Conservation (phyloP, 2,797 vertebrate species). For the Acanthurus lineatus region DNA sequence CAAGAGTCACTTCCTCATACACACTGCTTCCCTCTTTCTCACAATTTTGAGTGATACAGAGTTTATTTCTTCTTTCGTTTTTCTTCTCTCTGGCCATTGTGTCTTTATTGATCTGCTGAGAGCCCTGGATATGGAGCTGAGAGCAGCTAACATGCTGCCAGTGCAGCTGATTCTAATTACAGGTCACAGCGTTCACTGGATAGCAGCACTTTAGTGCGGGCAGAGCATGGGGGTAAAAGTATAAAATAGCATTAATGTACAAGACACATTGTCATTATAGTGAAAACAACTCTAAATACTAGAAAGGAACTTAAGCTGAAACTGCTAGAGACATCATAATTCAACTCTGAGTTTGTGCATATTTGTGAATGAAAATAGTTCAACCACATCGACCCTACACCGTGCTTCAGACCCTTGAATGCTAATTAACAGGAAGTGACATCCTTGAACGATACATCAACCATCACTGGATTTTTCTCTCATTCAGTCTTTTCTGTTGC, state of each 20-base stretch:
- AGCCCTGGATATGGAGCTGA: slow-evolving; percentile 47
- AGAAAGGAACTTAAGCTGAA: not conserved
- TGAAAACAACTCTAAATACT: not conserved
- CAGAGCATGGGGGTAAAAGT: not conserved
- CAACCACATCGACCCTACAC: slow-evolving; percentile 4
- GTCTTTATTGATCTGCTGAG: slow-evolving; percentile 71
- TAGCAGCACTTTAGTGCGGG: slow-evolving; percentile 22
- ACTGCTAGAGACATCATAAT: not conserved
- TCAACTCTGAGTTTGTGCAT: not conserved
- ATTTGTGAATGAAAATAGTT: slow-evolving; percentile 37
- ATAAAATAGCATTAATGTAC: not conserved
- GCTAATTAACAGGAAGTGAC: slow-evolving; percentile 56
- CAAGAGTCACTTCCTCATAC: slow-evolving; percentile 64
- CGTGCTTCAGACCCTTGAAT: slow-evolving; percentile 4
- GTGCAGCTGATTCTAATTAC: slow-evolving; percentile 69
- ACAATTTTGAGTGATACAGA: not conserved
- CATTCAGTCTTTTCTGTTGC: not conserved
- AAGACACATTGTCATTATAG: not conserved
- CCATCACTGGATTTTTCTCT: slow-evolving; percentile 12
- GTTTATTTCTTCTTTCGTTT: slow-evolving; percentile 27
- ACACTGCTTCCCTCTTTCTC: slow-evolving; percentile 44
- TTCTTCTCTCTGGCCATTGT: slow-evolving; percentile 54
- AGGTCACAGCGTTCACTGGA: slow-evolving; percentile 52
- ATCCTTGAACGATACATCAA: slow-evolving; percentile 48
- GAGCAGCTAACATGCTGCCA: slow-evolving; percentile 50